phyloP scores from a whole-genome alignment of 2,888 invertebrate species.

The Cancer borealis region DNA sequence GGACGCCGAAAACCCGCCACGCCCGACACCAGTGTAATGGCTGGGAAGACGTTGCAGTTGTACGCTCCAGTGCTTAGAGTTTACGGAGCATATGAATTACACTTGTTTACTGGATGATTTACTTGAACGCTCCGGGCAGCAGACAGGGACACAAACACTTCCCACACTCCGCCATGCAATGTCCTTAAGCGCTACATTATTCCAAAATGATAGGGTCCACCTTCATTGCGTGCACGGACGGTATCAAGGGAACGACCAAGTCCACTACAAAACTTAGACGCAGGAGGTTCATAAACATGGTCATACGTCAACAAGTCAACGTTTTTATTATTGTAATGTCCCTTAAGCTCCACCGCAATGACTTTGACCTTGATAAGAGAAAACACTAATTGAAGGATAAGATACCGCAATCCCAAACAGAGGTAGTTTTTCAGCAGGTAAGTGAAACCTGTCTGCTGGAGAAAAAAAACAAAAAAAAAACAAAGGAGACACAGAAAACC shows the following conservation, averaged over 20 bases:
- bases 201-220: not conserved
- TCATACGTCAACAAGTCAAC: not conserved
- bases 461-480: not conserved
- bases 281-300: not conserved
- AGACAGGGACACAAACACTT: not conserved
- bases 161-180: not conserved
- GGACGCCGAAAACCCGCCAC: not conserved
- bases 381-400: not conserved
- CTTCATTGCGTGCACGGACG: not conserved
- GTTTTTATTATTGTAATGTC: not conserved
- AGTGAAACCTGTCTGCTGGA: not conserved
- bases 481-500: not conserved
- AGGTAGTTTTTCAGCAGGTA: not conserved
- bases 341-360: not conserved
- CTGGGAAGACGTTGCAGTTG: not conserved
- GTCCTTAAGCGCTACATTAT: not conserved
- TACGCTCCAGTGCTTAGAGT: not conserved
- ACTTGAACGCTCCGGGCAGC: not conserved
- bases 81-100: constrained; percentile 13
- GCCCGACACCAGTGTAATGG: not conserved
- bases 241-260: not conserved
- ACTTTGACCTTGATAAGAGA: not conserved
- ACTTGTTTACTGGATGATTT: constrained; percentile 16
- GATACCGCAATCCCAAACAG: not conserved
- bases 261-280: not conserved